Base-by-base conservation (phyloP, 2,797 vertebrate genomes). In the Heterohyrax brucei region DNA sequence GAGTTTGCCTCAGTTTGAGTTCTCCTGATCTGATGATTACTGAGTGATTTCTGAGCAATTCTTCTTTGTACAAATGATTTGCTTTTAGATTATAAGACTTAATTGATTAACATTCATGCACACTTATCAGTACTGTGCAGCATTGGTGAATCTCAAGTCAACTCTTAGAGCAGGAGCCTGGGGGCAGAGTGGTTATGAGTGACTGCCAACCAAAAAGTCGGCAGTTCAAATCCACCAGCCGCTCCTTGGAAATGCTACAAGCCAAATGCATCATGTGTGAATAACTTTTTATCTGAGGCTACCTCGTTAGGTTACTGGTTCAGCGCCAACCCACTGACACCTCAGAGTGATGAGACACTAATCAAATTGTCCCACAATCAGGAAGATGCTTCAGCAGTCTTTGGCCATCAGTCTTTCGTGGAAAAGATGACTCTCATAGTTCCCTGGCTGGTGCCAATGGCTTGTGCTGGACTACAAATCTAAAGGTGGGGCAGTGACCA, bases 1-100 rank as follows among this genome's bases (percentile, higher is more conserved):
- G 82, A 85, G 46, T 62, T 39, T 9, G 14, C 13, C 19, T 93
- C 39, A 56, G 91, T 94, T 72, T 88, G 82, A 39, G 28, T 18
- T 66, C 77, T 93, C 70, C 30, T 30, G 13, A 91, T 59, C 46
- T 33, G n/a, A 77, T 76, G 33, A 83, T 89, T 90, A 18, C 56
- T 53, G 50, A 53, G 50, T 53, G 50, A 53, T 53, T 53, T 39
- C 39, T 39, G 39, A 39, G 39, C 39, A 39, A 39, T 39, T 39
- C 39, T 39, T 2, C 39, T 39, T 39, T 39, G 26, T 87, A n/a
- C 33, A 50, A 33, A 80, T n/a, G 19, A 59, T 80, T 96, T 79
- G 16, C 91, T 96, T 83, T 86, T 70, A 76, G 89, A 87, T 19
- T 16, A 77, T 90, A 81, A 18, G 50, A 62, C 48, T 85, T 66